A percentile compares a stretch with the other conserved stretches of the same genome.
phyloP scores from a whole-genome alignment of 2,113 vertebrate genomes.

The Hystrix brachyura region DNA sequence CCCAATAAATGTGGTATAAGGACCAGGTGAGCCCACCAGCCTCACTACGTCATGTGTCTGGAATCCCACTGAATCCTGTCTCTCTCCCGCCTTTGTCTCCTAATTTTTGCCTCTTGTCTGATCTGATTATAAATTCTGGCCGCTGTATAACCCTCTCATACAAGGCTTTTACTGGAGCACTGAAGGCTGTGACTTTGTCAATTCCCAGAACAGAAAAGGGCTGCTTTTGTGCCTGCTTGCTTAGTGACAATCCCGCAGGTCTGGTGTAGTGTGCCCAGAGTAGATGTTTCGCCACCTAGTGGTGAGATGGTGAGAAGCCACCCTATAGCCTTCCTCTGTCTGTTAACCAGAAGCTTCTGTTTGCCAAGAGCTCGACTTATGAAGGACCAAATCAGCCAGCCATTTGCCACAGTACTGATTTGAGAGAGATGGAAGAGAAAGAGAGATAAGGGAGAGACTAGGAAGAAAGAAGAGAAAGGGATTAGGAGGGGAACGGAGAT shows the following conservation, averaged over 20 bases:
- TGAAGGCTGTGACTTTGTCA: accelerated
- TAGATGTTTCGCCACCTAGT: not conserved
- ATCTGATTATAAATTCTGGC: not conserved
- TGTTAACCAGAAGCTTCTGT: not conserved
- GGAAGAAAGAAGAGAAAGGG: accelerated
- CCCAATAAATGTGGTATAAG: not conserved
- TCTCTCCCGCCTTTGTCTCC: not conserved
- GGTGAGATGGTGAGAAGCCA: not conserved
- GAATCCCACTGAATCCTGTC: not conserved
- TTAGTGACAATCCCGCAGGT: not conserved
- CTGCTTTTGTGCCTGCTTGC: not conserved
- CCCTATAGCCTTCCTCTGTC: not conserved
- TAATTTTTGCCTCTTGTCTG: not conserved
- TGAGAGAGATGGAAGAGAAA: not conserved
- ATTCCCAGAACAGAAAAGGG: not conserved
- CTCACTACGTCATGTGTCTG: not conserved
- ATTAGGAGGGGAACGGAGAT: not conserved
- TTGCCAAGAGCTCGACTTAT: not conserved
- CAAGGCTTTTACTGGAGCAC: not conserved
- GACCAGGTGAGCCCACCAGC: not conserved
- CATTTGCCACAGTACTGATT: not conserved
- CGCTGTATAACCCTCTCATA: not conserved
- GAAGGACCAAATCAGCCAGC: not conserved
- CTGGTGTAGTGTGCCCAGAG: not conserved
- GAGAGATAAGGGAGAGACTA: not conserved